Evolutionary conservation across 53 echinoderm and acorn worm genomes (phyloP), one percentile per base, ranked within the genome.

Genomic region (Hippasteria phrygiana): DNA sequence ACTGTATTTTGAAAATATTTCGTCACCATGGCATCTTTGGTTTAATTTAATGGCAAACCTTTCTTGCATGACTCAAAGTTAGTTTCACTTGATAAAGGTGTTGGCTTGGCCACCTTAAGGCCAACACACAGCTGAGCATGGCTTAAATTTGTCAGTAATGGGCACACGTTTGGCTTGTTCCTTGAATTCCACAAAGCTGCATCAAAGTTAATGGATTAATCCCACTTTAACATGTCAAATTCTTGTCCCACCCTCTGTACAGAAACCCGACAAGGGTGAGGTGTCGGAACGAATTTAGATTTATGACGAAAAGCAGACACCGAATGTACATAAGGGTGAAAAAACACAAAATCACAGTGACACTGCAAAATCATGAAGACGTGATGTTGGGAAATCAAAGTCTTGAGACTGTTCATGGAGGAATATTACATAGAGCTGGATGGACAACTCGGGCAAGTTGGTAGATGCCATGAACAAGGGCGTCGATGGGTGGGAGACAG

Each of bases 271-370:
- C 46, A 43, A 51, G 28, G 76, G 76, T 56, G 27, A 56, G 40
- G 38, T 54, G 85, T 85, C 85, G 71, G 34, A 85, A 37, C 31
- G 34, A 45, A 85, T 46, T 64, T 34, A 43, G 14, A 83, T 31
- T 31, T 11, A 17, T 83, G 83, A 83, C 28, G 67, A 59, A 40
- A 66, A 47, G 20, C 83, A 83, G 66, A 83, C 83, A 64, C 33
- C 18, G 37, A 36, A 28, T n/a, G 16, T 46, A 62, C 63, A 28
- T 64, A 28, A 31, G 45, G 33, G 64, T 64, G 31, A 39, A 69
- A 48, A 42, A 38, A 71, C 17, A 80, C 11, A 62, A 34, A 13
- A 16, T 16, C 40, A 20, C 24, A 39, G 81, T 81, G 81, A 81
- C 81, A 65, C 22, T 65, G 81, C 81, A 81, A 81, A 81, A 81